Evolutionary conservation across 2,888 invertebrate species (phyloP).

Genomic region (Dynastes grantii): DNA sequence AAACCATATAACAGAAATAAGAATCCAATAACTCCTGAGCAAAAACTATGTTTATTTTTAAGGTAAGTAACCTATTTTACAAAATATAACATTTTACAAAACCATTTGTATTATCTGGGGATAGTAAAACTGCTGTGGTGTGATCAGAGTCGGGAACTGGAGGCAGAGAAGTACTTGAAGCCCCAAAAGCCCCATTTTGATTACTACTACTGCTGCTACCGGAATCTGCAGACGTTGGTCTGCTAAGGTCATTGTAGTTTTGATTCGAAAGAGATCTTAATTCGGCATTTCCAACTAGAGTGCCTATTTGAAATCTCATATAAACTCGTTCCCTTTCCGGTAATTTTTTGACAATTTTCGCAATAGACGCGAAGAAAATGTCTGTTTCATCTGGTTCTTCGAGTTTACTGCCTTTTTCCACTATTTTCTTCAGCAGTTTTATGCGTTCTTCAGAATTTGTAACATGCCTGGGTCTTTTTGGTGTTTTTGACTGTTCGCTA

Average conservation of each 20-base stretch:
- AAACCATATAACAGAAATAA: conserved; percentile 53
- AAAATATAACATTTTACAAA: background rate
- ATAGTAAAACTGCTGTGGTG: background rate
- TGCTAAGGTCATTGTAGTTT: background rate
- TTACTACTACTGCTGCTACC: too few relatives aligned
- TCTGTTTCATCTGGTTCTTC: conserved; percentile 40
- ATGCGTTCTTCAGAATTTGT: too few relatives aligned
- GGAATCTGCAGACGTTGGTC: background rate
- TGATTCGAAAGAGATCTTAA: conserved; percentile 7
- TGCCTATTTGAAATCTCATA: conserved; percentile 59
- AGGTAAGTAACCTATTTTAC: conserved; percentile 3
- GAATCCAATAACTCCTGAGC: conserved; percentile 55
- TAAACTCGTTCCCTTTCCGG: conserved; percentile 60
- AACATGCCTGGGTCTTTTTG: too few relatives aligned
- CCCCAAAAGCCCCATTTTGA: too few relatives aligned
- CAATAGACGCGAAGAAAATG: conserved; percentile 62
- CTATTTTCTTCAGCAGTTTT: too few relatives aligned
- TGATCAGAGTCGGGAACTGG: background rate
- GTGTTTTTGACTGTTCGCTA: too few relatives aligned
- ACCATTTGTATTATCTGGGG: background rate
- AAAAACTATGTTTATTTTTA: conserved; percentile 47
- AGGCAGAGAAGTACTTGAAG: too few relatives aligned
- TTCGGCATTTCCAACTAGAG: conserved; percentile 33
- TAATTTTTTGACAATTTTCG: conserved; percentile 63
- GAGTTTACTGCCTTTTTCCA: too few relatives aligned